Base-by-base conservation (phyloP, 2,113 vertebrate species). In the Nothocercus nigrocapillus region DNA sequence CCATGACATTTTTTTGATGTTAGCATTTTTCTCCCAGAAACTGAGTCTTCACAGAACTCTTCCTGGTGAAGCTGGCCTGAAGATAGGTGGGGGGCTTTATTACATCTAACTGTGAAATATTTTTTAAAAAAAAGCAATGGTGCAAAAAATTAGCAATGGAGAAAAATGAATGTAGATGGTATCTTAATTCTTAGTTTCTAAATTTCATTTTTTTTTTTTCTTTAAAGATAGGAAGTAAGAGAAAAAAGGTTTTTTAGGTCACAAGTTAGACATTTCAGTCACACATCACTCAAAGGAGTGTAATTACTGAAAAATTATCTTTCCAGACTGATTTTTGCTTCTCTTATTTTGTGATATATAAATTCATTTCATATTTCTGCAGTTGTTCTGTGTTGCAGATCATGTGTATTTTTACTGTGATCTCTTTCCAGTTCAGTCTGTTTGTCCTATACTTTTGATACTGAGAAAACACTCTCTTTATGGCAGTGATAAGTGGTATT, bases 1-100 rank as follows among this genome's bases (percentile, higher is more conserved):
- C 11, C 9, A 22, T 44, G 38, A 10, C 7, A 5, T 49, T 49
- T 49, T 49, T 49, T 81, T 21, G 19, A 11, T 0, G 0, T 51
- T 81, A 30, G 5, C 0, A 0, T n/a, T 82, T 67, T 47, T 32
- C 53, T 56, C 30, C 20, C 0, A 3, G 7, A 54, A 20, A 59
- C 69, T 1, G 2, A 32, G 15, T 28, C 28, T 53, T 49, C 75
- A 18, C 40, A 67, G 64, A 84, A 51, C 5, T 56, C 11, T 42
- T 25, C 6, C 21, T 81, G 19, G 3, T 10, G 62, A 45, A 74
- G 15, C 21, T 56, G 38, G 13, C 9, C 21, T 59, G 20, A 4
- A 28, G 9, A 20, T 72, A 69, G 16, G 17, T 75, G 9, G 32
- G 27, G 63, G 36, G 7, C 4, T 79, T 78, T 20, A 62, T 78